Conservation (phyloP, 2,113 vertebrate species). For the Vombatus ursinus region DNA sequence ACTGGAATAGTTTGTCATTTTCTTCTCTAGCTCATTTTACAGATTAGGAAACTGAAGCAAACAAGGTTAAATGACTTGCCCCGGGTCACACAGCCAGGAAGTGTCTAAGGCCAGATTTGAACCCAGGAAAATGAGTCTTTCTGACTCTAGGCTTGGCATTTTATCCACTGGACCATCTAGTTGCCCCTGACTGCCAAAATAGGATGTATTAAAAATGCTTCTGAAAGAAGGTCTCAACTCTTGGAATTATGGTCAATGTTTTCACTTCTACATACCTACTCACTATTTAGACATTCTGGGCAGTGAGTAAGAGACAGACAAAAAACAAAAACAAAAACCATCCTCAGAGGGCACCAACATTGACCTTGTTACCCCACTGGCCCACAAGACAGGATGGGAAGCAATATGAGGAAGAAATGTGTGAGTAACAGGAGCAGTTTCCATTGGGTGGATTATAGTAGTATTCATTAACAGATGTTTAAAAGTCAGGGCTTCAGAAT, state of each 20-base stretch:
- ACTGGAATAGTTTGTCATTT: too few relatives aligned
- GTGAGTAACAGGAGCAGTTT: background rate
- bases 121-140: too few relatives aligned
- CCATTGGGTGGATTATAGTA: background rate
- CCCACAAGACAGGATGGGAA: background rate
- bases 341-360: background rate
- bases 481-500: slow-evolving; percentile 65
- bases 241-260: background rate
- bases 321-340: background rate
- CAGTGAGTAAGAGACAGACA: background rate
- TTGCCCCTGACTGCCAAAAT: background rate
- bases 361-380: background rate
- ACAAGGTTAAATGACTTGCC: too few relatives aligned
- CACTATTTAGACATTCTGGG: background rate
- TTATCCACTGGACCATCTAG: too few relatives aligned
- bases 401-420: background rate
- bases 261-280: background rate
- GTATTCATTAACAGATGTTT: slow-evolving; percentile 69
- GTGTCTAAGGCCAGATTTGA: too few relatives aligned
- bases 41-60: too few relatives aligned
- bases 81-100: too few relatives aligned
- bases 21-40: too few relatives aligned
- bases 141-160: too few relatives aligned
- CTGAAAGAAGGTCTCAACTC: background rate
- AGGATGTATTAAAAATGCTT: fast-evolving